Base-by-base conservation (phyloP, 2,113 vertebrate species). In the Hepsetus odoe region DNA sequence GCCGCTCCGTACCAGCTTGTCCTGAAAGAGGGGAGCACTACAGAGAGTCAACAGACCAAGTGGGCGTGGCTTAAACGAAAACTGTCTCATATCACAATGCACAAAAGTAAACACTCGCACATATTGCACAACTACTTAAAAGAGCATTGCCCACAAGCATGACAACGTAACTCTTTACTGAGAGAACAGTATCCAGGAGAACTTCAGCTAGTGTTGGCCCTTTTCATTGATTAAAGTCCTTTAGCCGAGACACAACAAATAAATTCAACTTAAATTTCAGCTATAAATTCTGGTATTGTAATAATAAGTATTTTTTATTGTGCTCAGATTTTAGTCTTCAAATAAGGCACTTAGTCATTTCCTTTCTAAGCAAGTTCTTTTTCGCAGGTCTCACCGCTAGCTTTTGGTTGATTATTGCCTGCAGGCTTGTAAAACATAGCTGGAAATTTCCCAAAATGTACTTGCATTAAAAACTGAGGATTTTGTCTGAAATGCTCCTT, bases 11-110 rank as follows among this genome's bases (percentile, higher is more conserved):
- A 85, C 80, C 74, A 77, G 62, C 65, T 65, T 33, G 24, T 65
- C 77, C 70, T 77, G 46, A 77, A 80, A 74, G n/a, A 83, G 68
- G 84, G 38, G 59, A 80, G 72, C 49, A 80, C 58, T 69, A 11
- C 61, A 82, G 69, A 75, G 55, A 75, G 65, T 75, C 49, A 77
- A 14, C 49, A 78, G 46, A 38, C 35, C 62, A 77, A 61, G 72
- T 9, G 38, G 6, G 30, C 38, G 33, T 58, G 56, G 22, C 6
- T 44, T 16, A 9, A 55, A n/a, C 9, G 11, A 16, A 28, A 16
- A 38, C 18, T 18, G 18, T 71, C 13, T 26, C 51, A 12, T 66
- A 2, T 18, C 3, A 62, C 40, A 59, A 59, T 35, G 44, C 32
- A 32, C 11, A 58, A 46, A 46, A n/a, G 4, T 3, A 24, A 14